phyloP scores from a whole-genome alignment of 2,113 vertebrate genomes.

The Egretta garzetta region DNA sequence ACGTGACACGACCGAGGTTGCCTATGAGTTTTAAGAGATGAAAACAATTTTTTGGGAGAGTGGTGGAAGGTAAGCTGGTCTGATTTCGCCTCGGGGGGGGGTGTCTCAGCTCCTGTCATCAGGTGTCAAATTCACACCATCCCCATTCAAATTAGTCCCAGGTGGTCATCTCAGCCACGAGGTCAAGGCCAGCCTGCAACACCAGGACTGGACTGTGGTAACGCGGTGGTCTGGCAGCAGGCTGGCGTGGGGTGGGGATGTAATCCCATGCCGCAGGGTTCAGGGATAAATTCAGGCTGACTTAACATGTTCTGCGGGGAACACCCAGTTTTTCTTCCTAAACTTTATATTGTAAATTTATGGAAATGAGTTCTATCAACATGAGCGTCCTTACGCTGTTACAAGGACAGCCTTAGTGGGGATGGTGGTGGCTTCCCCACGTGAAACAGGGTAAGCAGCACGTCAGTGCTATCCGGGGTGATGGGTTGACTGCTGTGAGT shows the following conservation, averaged over 20 bases:
- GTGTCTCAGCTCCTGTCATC: not conserved
- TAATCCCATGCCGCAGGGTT: not conserved
- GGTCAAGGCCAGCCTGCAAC: not conserved
- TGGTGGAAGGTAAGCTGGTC: not conserved
- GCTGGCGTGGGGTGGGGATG: accelerated
- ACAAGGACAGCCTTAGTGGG: not conserved
- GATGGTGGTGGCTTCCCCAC: not conserved
- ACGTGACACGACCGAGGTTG: not conserved
- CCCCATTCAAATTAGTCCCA: not conserved
- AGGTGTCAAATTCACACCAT: not conserved
- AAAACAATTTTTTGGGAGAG: not conserved
- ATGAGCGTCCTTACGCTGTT: not conserved
- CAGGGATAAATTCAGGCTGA: not conserved
- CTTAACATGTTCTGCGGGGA: not conserved
- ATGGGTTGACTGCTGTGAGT: not conserved
- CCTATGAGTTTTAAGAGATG: not conserved
- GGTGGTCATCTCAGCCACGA: accelerated
- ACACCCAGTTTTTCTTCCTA: not conserved
- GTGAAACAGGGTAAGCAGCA: not conserved
- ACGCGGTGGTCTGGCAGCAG: not conserved
- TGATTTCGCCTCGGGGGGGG: not conserved
- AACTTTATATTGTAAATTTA: not conserved
- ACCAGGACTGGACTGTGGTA: not conserved
- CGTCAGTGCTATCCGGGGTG: not conserved
- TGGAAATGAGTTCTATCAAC: not conserved